A percentile compares a stretch with the other conserved stretches of the same genome.
Conservation (phyloP, 2,797 vertebrate genomes). For the Myripristis jacobus region DNA sequence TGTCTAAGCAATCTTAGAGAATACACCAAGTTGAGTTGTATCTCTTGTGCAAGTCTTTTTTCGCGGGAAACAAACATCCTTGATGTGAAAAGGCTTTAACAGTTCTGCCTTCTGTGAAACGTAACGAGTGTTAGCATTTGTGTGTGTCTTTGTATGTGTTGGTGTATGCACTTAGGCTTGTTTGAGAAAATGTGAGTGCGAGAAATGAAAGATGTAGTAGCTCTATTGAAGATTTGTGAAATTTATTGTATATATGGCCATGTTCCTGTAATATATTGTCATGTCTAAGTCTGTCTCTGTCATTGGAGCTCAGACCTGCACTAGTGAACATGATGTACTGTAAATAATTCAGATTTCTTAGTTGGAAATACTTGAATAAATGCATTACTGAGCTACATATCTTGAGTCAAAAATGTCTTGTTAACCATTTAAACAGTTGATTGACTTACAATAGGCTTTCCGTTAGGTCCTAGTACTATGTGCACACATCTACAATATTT, state of each 20-base stretch:
- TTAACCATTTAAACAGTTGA: neutral
- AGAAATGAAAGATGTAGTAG: slow-evolving; percentile 22
- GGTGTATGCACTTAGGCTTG: slow-evolving; percentile 56
- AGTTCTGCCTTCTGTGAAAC: slow-evolving; percentile 69
- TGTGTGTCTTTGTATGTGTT: slow-evolving; percentile 58
- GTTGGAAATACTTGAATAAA: slow-evolving; percentile 86
- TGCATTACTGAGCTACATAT: slow-evolving; percentile 68
- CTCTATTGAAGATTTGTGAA: slow-evolving; percentile 48
- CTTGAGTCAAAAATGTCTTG: slow-evolving; percentile 7
- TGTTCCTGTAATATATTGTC: slow-evolving; percentile 68
- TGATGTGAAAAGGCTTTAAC: slow-evolving; percentile 66
- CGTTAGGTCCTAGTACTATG: neutral
- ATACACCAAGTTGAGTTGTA: slow-evolving; percentile 34
- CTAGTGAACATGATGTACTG: slow-evolving; percentile 82
- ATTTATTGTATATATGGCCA: slow-evolving; percentile 67
- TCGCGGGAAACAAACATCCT: slow-evolving; percentile 54
- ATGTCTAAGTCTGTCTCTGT: slow-evolving; percentile 72
- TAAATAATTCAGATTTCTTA: slow-evolving; percentile 78
- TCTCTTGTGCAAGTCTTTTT: slow-evolving; percentile 50
- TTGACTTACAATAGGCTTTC: neutral
- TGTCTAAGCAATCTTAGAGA: slow-evolving; percentile 63
- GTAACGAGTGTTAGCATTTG: slow-evolving; percentile 60
- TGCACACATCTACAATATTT: neutral
- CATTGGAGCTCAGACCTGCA: slow-evolving; percentile 78
- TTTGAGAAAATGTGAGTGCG: slow-evolving; percentile 50